Evolutionary conservation across 2,888 invertebrate species (phyloP).

Genomic region (Polymixis lichenea): DNA sequence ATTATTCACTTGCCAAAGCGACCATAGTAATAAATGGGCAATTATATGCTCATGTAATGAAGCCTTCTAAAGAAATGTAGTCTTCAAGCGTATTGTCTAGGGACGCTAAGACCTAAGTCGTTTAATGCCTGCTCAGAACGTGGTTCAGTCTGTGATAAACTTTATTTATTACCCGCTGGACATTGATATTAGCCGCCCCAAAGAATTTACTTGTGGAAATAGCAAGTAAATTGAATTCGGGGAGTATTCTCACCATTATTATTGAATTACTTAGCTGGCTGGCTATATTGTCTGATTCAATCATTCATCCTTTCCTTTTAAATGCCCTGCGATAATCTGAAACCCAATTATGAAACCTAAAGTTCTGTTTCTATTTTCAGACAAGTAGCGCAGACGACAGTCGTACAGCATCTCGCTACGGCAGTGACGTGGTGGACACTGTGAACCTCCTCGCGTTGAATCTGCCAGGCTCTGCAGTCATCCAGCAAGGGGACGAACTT

Average conservation of each 20-base stretch:
- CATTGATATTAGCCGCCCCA: constrained; percentile 13
- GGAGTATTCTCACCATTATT: constrained; percentile 5
- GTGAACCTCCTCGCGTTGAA: constrained; percentile 93
- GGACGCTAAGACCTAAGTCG: constrained; percentile 16
- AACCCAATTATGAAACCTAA: background rate
- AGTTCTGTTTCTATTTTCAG: constrained; percentile 69
- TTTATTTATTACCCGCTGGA: constrained; percentile 42
- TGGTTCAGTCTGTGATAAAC: constrained; percentile 16
- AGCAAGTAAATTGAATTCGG: constrained; percentile 28
- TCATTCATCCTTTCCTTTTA: background rate
- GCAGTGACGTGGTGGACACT: constrained; percentile 92
- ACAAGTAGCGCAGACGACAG: constrained; percentile 77
- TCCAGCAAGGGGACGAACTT: constrained; percentile 95
- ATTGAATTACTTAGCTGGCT: constrained; percentile 3
- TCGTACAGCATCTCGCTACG: constrained; percentile 91
- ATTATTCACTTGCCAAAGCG: background rate
- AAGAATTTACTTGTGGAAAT: constrained; percentile 31
- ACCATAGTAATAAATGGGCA: constrained; percentile 17
- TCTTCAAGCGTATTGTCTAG: background rate
- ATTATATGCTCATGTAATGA: constrained; percentile 1
- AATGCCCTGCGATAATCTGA: background rate
- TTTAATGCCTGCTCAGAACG: constrained; percentile 22
- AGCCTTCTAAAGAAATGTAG: constrained; percentile 24
- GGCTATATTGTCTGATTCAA: background rate
- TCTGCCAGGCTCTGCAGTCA: constrained; percentile 94